Conservation (phyloP, 2,113 vertebrate species). For the Osmerus eperlanus region DNA sequence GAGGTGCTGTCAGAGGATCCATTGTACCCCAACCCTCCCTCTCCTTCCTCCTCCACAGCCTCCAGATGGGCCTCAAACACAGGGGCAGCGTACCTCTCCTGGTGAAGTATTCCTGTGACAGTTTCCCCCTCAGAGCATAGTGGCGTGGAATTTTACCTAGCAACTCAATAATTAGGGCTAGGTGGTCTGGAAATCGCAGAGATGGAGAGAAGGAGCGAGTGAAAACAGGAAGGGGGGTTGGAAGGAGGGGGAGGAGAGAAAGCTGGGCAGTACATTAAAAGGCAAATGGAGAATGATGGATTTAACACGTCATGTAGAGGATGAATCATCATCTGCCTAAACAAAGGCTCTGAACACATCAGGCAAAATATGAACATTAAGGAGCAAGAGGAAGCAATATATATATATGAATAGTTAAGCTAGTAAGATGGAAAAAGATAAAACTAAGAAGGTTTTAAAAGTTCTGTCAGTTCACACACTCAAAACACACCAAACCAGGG, state of each 20-base stretch:
- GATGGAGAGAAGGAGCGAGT: slow-evolving; percentile 19
- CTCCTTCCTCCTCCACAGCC: slow-evolving; percentile 14
- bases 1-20: slow-evolving; percentile 27
- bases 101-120: slow-evolving; percentile 98
- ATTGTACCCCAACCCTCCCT: slow-evolving; percentile 14
- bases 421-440: not conserved
- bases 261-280: slow-evolving; percentile 42
- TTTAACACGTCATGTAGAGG: too few relatives aligned
- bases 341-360: too few relatives aligned
- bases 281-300: slow-evolving; percentile 19
- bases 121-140: slow-evolving; percentile 92
- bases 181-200: slow-evolving; percentile 72
- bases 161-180: slow-evolving; percentile 83
- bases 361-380: too few relatives aligned
- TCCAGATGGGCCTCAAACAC: slow-evolving; percentile 53
- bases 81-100: slow-evolving; percentile 84
- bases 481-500: too few relatives aligned
- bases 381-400: not conserved
- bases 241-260: slow-evolving; percentile 23
- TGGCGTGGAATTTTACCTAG: slow-evolving; percentile 94
- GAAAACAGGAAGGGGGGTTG: slow-evolving; percentile 7
- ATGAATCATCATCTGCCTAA: too few relatives aligned
- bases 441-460: not conserved
- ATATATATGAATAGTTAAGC: not conserved
- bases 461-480: too few relatives aligned